Base-by-base conservation (phyloP, 2,888 invertebrate species). In the Dryobotodes eremita region DNA sequence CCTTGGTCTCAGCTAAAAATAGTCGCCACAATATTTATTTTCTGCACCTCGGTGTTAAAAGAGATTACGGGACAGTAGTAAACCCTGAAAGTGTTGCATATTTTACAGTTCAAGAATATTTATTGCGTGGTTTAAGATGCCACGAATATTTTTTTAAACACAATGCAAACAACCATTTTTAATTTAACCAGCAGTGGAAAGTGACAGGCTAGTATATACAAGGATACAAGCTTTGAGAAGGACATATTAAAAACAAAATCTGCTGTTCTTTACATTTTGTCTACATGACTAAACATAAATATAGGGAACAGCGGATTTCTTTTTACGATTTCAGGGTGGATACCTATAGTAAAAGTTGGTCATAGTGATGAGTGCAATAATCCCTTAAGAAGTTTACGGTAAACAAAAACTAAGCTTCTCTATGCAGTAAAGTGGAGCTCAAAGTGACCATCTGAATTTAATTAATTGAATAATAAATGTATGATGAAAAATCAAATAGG, bases 101-200 rank as follows among this genome's bases (percentile, higher is more conserved):
- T 46, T 75, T 74, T 48, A 53, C 0, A 31, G 4, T 50, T 64
- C 26, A 42, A 31, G 13, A 26, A 42, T 50, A 81, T 79, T 61
- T 81, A 64, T 57, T 50, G 11, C n/a, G 2, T 20, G 48, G 42
- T 26, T 59, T 1, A 66, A 65, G 23, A 42, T 20, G 10, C 10
- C 10, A 2, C 15, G 2, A 57, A 13, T 0, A 4, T 1, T 77
- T 48, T 65, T 64, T 50, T 20, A 15, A 79, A 42, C 4, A 31
- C 31, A 8, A 68, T 26, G 2, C 1, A 20, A 4, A 31, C 0
- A 26, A 48, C 11, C 1, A 11, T 42, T 66, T 65, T 17, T 3
- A 1, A 65, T 66, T 23, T 69, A 4, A n/a, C 13, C 5, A n/a
- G 8, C 7, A 36, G 3, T 15, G 6, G 0, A 0, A 17, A 15